phyloP scores from a whole-genome alignment of 2,797 vertebrate species.

The Eidolon dupreanum region DNA sequence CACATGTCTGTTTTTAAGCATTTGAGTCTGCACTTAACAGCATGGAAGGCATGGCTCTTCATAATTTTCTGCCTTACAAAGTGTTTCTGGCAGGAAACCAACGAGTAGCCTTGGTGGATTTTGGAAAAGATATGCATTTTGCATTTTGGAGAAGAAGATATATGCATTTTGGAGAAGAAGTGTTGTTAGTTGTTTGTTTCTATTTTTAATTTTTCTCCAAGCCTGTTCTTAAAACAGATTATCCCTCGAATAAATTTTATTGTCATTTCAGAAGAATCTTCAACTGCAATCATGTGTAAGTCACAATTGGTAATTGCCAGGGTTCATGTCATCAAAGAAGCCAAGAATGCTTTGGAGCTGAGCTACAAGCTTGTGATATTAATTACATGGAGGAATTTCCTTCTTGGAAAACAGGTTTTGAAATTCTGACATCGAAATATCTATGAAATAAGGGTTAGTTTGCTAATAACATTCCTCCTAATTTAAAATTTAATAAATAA shows the following conservation, averaged over 20 bases:
- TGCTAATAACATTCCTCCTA: background rate
- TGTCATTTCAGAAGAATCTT: constrained; percentile 40
- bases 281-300: background rate
- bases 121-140: background rate
- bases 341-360: background rate
- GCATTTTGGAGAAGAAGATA: background rate
- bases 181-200: background rate
- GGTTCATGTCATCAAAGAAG: background rate
- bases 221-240: background rate
- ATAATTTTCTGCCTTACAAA: background rate
- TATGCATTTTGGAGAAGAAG: background rate
- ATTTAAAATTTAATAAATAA: background rate
- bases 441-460: background rate
- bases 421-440: background rate
- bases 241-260: background rate
- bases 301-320: background rate
- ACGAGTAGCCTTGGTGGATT: no score
- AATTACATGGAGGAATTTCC: background rate
- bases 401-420: background rate
- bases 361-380: background rate
- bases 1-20: background rate
- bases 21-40: background rate
- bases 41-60: background rate
- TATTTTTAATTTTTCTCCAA: background rate
- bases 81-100: background rate